These are phyloP conservation scores for Rhynchonema sp. DNA, from an alignment of 2,888 invertebrate genomes.

Conservation along the genomic window DNA sequence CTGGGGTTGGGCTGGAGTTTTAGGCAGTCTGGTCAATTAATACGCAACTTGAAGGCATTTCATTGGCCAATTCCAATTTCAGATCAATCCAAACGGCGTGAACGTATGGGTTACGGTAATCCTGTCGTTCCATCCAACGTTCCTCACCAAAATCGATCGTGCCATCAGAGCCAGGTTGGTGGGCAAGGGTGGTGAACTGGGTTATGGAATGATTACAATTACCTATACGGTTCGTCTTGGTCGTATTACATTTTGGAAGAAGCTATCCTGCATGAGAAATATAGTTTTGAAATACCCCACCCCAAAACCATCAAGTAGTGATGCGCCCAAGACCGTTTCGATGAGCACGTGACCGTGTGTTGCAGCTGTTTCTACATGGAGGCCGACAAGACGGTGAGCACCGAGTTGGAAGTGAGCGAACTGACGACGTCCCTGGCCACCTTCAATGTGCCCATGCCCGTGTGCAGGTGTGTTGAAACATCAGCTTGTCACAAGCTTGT, in stretches of 20 bases:
- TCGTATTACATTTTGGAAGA: no score
- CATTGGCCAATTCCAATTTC: not conserved
- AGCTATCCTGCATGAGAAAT: no score
- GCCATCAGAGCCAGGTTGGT: not conserved
- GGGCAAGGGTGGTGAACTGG: no score
- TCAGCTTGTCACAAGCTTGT: no score
- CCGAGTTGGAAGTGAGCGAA: constrained; percentile 4
- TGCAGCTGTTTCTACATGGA: constrained; percentile 9
- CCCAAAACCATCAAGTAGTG: no score
- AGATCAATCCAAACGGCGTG: constrained; percentile 11
- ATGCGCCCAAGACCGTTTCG: no score
- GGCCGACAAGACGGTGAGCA: constrained; percentile 5
- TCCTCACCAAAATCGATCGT: constrained; percentile 5
- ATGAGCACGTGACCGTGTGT: no score
- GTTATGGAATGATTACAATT: no score
- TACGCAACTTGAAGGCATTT: not conserved
- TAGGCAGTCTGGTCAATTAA: not conserved
- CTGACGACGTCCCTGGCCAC: not conserved
- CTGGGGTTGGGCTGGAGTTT: not conserved
- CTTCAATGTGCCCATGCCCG: constrained; percentile 1
- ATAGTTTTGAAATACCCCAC: constrained; percentile 1
- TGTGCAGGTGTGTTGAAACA: no score
- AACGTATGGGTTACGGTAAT: constrained; percentile 3
- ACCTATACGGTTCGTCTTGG: no score
- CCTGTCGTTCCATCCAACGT: constrained; percentile 4